Evolutionary conservation across 2,113 vertebrate genomes (phyloP).

Genomic region (Cariama cristata): DNA sequence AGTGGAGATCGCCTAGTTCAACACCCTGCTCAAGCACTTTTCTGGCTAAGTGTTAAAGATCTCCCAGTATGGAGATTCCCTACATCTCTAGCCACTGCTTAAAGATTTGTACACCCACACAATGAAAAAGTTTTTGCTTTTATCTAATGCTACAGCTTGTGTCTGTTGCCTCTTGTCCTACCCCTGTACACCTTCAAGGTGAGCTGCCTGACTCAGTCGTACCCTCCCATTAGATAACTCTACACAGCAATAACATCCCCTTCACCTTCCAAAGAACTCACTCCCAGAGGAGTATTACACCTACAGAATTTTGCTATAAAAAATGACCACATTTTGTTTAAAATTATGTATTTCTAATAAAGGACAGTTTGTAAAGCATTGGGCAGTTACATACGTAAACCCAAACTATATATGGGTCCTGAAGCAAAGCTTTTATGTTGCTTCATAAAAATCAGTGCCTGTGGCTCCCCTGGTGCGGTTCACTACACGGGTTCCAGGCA

Average conservation of each 20-base stretch:
- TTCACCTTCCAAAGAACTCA: neutral
- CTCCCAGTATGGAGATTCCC: neutral
- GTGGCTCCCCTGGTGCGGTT: neutral
- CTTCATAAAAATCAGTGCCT: neutral
- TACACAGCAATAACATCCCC: neutral
- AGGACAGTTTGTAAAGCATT: neutral
- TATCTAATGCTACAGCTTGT: neutral
- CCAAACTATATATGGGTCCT: fast-evolving
- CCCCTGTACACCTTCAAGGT: fast-evolving
- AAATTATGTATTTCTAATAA: neutral
- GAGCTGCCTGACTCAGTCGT: neutral
- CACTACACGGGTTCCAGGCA: fast-evolving
- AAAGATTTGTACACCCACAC: neutral
- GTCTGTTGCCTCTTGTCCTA: neutral
- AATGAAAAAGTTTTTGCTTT: neutral
- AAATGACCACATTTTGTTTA: neutral
- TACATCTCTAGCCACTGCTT: neutral
- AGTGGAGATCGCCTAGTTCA: neutral
- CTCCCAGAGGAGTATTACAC: neutral
- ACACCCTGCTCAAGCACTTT: neutral
- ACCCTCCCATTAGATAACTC: neutral
- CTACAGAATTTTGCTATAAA: neutral
- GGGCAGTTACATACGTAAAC: neutral
- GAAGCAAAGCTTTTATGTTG: neutral
- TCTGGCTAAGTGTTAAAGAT: neutral